A percentile compares a stretch with the other conserved stretches of the same genome.
These are phyloP conservation scores for Atherix ibis DNA, from an alignment of 2,888 invertebrate species.

Conservation along the genomic window DNA sequence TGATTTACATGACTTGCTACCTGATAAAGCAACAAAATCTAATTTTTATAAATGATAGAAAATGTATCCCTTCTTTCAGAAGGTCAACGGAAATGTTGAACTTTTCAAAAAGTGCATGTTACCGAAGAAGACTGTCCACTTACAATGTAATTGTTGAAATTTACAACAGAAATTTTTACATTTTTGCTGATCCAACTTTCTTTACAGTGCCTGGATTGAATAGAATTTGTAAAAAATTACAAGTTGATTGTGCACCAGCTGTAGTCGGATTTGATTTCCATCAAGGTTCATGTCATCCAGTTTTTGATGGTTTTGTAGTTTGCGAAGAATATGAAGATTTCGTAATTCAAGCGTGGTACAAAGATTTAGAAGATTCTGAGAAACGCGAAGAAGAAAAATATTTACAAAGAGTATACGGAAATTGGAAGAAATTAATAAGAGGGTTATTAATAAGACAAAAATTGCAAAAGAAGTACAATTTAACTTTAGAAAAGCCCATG, in stretches of 20 bases:
- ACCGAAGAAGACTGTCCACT: constrained; percentile 75
- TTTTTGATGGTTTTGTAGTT: constrained; percentile 82
- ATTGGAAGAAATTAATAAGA: constrained; percentile 75
- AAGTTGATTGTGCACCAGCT: constrained; percentile 88
- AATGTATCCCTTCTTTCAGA: no score
- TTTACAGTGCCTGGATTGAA: constrained; percentile 68
- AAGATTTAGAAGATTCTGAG: constrained; percentile 62
- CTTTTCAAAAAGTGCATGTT: constrained; percentile 87
- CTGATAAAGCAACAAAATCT: no score
- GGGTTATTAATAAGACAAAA: constrained; percentile 64
- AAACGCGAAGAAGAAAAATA: constrained; percentile 58
- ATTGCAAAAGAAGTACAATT: constrained; percentile 59
- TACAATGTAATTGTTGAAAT: constrained; percentile 48
- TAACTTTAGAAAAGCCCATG: no score
- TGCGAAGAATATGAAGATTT: constrained; percentile 75
- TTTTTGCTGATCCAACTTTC: constrained; percentile 3
- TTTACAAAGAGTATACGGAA: constrained; percentile 67
- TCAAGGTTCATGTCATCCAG: constrained; percentile 65
- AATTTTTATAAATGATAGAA: no score
- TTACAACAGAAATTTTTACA: neutral
- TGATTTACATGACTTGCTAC: no score
- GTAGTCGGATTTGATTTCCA: constrained; percentile 92
- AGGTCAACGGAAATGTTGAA: constrained; percentile 97
- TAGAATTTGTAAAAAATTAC: constrained; percentile 71
- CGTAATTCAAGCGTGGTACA: constrained; percentile 79